Percentiles rank a stretch among this genome's conserved stretches.
These are phyloP conservation scores for Aspidapion aeneum DNA, from an alignment of 2,888 invertebrate species.

Conservation along the genomic window DNA sequence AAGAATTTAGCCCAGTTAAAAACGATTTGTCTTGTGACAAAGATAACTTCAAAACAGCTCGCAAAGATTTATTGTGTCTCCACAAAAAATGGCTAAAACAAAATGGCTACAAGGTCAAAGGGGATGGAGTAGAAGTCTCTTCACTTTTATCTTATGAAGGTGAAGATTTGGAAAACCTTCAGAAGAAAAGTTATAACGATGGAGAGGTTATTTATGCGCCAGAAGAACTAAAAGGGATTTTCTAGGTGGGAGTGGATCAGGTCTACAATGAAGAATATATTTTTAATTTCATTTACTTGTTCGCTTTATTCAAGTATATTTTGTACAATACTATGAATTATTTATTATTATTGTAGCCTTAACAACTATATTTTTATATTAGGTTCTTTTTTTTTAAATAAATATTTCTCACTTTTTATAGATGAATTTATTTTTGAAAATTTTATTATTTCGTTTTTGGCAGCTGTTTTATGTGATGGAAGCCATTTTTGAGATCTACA, in stretches of 20 bases:
- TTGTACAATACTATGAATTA: no score
- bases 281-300: background rate
- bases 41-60: constrained; percentile 87
- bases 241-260: background rate
- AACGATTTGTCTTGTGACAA: constrained; percentile 83
- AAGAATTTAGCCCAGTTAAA: constrained; percentile 96
- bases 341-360: background rate
- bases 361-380: background rate
- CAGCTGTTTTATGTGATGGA: background rate
- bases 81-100: constrained; percentile 76
- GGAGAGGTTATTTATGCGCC: constrained; percentile 28
- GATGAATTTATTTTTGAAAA: background rate
- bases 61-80: constrained; percentile 68
- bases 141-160: constrained; percentile 88
- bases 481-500: background rate
- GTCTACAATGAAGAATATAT: background rate
- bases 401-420: constrained; percentile 23
- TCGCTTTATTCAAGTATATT: background rate
- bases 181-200: constrained; percentile 29
- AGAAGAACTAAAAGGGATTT: constrained; percentile 14
- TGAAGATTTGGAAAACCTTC: constrained; percentile 61
- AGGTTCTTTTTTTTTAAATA: constrained; percentile 2
- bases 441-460: background rate
- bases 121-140: constrained; percentile 78
- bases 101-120: constrained; percentile 75